These are phyloP conservation scores for Grallaria varia DNA, from an alignment of 2,113 vertebrate species.

Conservation along the genomic window DNA sequence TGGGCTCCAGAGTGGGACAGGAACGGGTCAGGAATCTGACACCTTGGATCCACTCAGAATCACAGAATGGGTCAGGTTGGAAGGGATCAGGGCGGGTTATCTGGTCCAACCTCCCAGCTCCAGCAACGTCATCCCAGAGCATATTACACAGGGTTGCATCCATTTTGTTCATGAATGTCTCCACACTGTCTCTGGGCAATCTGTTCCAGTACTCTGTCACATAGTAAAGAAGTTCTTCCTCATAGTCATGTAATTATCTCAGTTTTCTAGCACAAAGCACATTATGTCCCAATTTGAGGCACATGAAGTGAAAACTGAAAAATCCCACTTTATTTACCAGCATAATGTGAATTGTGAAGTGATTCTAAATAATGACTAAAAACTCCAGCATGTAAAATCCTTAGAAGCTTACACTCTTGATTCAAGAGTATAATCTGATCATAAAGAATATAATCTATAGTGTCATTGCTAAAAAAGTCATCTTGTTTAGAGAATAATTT, in stretches of 20 bases:
- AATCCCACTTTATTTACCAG: not conserved
- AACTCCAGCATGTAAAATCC: not conserved
- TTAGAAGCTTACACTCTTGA: not conserved
- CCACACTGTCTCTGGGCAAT: not conserved
- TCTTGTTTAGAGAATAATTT: not conserved
- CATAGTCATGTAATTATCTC: not conserved
- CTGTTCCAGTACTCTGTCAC: not conserved
- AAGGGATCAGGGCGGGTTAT: not conserved
- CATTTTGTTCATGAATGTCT: not conserved
- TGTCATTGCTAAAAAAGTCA: not conserved
- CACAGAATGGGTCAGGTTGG: not conserved
- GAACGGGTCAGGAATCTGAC: not conserved
- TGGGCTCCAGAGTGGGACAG: not conserved
- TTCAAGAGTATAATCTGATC: not conserved
- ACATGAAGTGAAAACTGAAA: not conserved
- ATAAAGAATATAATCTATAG: not conserved
- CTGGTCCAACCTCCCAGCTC: not conserved
- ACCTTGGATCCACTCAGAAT: not conserved
- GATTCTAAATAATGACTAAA: not conserved
- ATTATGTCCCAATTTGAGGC: fast-evolving
- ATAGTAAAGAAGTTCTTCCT: not conserved
- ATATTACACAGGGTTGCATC: not conserved
- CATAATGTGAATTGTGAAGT: not conserved
- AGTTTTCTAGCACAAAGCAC: not conserved
- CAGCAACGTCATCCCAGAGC: not conserved